Evolutionary conservation across 2,888 invertebrate species (phyloP), one percentile per base, ranked within the genome.

Genomic region (Cryptops parisi): DNA sequence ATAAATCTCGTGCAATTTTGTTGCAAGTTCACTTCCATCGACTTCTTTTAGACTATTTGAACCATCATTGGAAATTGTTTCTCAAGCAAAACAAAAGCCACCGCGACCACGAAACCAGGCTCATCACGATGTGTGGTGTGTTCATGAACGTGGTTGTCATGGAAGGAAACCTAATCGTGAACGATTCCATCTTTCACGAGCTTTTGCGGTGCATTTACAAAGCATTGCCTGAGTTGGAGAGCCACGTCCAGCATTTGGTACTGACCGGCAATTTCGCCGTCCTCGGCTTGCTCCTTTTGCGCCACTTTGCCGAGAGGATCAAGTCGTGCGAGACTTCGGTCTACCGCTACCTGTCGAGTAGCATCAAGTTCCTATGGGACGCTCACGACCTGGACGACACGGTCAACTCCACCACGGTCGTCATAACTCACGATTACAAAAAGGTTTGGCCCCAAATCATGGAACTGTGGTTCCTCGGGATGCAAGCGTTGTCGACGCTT

Each of bases 381-480:
- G 90, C 90, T 1, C 89, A 87, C 67, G 85, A 79, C 64, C 79
- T 89, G 55, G 90, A 90, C 65, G 89, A 90, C 65, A 83, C 85
- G 15, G 84, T 82, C 66, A 85, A 88, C 65, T 82, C 84, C 0
- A 79, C 78, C 9, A 82, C 83, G 50, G 71, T 91, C 55, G 86
- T 88, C 2, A 85, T 90, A 0, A 78, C 88, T 1, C 82, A 87
- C 73, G 74, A 80, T 2, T 91, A 91, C 68, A 87, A 88, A 64
- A 82, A 84, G 65, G 76, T 80, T 63, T 91, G 91, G 91, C 80
- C 80, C 73, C 89, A 90, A 67, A 76, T 91, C 55, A 84, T 82
- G 66, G 91, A 91, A 64, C 71, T 91, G 15, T 91, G 91, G 91
- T 91, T 89, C 69, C 73, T 91, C 57, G 90, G 90, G 22, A 88